Evolutionary conservation across 2,797 vertebrate species (phyloP), one percentile per base, ranked within the genome.

Genomic region (Tolypeutes matacus): DNA sequence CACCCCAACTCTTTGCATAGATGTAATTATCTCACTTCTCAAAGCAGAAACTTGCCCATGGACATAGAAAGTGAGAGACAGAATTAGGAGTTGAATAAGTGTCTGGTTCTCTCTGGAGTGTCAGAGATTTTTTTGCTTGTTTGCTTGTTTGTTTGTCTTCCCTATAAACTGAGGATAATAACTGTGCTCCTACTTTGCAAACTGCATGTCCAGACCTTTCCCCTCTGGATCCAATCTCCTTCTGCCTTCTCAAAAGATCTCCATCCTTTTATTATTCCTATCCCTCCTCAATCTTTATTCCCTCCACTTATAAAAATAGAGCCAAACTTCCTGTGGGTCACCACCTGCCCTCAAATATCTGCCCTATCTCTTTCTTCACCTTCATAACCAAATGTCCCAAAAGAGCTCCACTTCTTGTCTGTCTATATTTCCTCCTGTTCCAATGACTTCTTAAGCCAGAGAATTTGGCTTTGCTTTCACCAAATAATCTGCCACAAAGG

Each of bases 301-400:
- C 21, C 20, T 23, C 3, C 10, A 13, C 34, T 46, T 11, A 46
- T 46, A 46, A 46, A 46, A 49, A 11, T 7, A 29, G 36, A n/a
- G 7, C 0, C 0, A 6, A 17, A 25, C 8, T 64, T 56, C 14
- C 14, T 51, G 6, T 25, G 49, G 15, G 12, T 17, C 9, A 12
- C 60, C 7, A 7, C 14, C 1, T 15, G 5, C 27, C 53, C 23
- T 69, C 42, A 64, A 14, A 67, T 8, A 2, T 23, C 42, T 73
- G 46, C 46, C 46, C 25, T 7, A 39, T 39, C 39, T 39, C 39
- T n/a, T 8, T 51, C 25, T 34, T 78, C 42, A 7, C 49, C 13
- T 17, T 73, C 39, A 34, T 17, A 36, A 8, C 3, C 39, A 34
- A 8, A 75, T 0, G 1, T 78, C 18, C 5, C 13, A 46, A 46